These are phyloP conservation scores for Diabrotica virgifera DNA, from an alignment of 1,140 invertebrate genomes.

Conservation along the genomic window DNA sequence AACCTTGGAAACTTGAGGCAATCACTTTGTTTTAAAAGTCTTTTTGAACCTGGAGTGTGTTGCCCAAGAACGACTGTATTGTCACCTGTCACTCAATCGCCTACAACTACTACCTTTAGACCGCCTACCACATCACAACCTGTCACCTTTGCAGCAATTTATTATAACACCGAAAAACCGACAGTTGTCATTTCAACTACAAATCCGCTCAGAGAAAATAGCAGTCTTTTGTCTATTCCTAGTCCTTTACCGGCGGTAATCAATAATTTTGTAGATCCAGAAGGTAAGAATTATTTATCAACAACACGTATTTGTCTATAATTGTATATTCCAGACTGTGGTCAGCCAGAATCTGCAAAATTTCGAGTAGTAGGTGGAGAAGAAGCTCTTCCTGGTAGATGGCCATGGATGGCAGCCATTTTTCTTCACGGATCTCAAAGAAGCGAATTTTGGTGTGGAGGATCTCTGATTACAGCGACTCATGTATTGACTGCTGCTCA, in stretches of 20 bases:
- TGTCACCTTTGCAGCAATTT: constrained; percentile 28
- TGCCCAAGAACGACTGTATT: constrained; percentile 59
- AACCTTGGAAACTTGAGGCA: constrained; percentile 79
- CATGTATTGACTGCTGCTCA: constrained; percentile 90
- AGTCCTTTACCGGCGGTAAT: constrained; percentile 31
- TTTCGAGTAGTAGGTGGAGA: constrained; percentile 87
- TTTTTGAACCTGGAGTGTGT: constrained; percentile 89
- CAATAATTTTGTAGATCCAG: constrained; percentile 51
- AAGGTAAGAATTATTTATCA: constrained; percentile 37
- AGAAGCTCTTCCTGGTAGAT: constrained; percentile 74
- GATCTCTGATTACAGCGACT: constrained; percentile 74
- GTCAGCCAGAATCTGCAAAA: constrained; percentile 74
- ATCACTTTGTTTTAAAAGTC: constrained; percentile 86
- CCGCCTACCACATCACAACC: constrained; percentile 19
- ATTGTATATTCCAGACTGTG: constrained; percentile 62
- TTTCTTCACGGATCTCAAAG: constrained; percentile 81
- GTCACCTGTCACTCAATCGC: constrained; percentile 16
- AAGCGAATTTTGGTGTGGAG: constrained; percentile 93
- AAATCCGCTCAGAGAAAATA: constrained; percentile 32
- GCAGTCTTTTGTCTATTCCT: constrained; percentile 40
- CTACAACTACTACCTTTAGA: constrained; percentile 21
- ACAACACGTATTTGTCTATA: background rate
- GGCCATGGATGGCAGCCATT: constrained; percentile 94
- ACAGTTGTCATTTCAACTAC: background rate
- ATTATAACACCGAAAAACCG: constrained; percentile 34